Percentiles rank a stretch among this genome's conserved stretches.
phyloP scores from a whole-genome alignment of 2,888 invertebrate species.

The Alloscopus bannaensis region DNA sequence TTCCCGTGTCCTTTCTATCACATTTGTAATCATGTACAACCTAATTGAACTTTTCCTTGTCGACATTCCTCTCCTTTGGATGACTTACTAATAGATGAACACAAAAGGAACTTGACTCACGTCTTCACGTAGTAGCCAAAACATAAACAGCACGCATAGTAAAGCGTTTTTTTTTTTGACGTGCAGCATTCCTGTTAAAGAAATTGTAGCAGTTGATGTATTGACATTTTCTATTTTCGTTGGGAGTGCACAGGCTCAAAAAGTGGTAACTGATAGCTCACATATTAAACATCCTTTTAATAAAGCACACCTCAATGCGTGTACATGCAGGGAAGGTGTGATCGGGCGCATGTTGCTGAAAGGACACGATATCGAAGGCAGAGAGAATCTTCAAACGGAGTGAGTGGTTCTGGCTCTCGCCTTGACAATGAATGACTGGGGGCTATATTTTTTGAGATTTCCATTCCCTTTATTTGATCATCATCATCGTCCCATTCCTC shows the following conservation, averaged over 20 bases:
- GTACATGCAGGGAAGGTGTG: slow-evolving; percentile 35
- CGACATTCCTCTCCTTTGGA: slow-evolving; percentile 15
- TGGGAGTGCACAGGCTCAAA: neutral
- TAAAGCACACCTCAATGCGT: slow-evolving; percentile 7
- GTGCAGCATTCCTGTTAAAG: too few relatives aligned
- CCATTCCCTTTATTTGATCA: slow-evolving; percentile 45
- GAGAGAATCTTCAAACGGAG: slow-evolving; percentile 28
- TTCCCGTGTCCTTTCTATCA: too few relatives aligned
- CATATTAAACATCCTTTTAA: slow-evolving; percentile 3
- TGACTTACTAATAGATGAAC: slow-evolving; percentile 15
- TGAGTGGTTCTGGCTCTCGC: slow-evolving; percentile 54
- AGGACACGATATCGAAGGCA: too few relatives aligned
- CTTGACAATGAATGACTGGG: slow-evolving; percentile 69
- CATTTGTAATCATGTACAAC: too few relatives aligned
- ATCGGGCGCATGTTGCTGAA: slow-evolving; percentile 26
- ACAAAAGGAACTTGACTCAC: too few relatives aligned
- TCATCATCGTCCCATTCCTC: slow-evolving; percentile 11
- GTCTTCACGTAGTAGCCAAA: too few relatives aligned
- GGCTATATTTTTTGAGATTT: slow-evolving; percentile 57
- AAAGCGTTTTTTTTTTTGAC: too few relatives aligned
- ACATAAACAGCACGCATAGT: too few relatives aligned
- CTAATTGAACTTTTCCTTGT: slow-evolving; percentile 24
- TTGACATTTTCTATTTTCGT: slow-evolving; percentile 20
- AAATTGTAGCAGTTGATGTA: too few relatives aligned
- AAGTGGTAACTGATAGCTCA: too few relatives aligned